A percentile compares a stretch with the other conserved stretches of the same genome.
Evolutionary conservation across 2,888 invertebrate species (phyloP).

Genomic region (Tetragonisca angustula): DNA sequence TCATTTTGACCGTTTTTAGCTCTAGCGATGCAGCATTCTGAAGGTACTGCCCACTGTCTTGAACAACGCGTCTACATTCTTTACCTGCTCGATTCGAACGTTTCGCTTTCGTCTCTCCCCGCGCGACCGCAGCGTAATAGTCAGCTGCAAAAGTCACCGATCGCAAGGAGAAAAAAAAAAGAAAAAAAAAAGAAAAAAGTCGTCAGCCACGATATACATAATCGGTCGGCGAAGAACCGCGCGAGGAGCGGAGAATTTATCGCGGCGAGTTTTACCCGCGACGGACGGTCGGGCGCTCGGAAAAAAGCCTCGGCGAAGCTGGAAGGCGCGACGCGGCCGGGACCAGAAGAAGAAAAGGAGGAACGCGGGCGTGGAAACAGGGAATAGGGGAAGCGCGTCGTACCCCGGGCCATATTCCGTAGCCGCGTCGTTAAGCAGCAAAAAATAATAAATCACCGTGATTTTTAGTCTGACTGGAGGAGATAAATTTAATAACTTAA

Average conservation of each 20-base stretch:
- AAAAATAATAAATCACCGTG: slow-evolving; percentile 81
- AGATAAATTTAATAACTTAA: slow-evolving; percentile 83
- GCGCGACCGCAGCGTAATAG: not conserved
- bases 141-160: not conserved
- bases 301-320: slow-evolving; percentile 33
- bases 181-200: no score
- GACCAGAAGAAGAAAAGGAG: slow-evolving; percentile 16
- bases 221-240: not conserved
- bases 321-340: slow-evolving; percentile 14
- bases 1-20: no score
- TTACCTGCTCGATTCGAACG: not conserved
- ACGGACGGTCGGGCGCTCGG: slow-evolving; percentile 28
- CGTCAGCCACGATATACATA: no score
- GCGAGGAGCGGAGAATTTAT: slow-evolving; percentile 63
- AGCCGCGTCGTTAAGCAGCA: slow-evolving; percentile 81
- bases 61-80: no score
- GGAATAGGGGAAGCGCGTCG: slow-evolving; percentile 45
- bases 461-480: slow-evolving; percentile 73
- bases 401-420: slow-evolving; percentile 76
- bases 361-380: slow-evolving; percentile 32
- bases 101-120: not conserved
- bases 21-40: no score
- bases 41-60: no score
- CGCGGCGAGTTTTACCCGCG: slow-evolving; percentile 46
- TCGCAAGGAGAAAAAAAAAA: not conserved